These are phyloP conservation scores for Micromussa lordhowensis DNA, from an alignment of 92 coral and sea anemone species.

Conservation along the genomic window DNA sequence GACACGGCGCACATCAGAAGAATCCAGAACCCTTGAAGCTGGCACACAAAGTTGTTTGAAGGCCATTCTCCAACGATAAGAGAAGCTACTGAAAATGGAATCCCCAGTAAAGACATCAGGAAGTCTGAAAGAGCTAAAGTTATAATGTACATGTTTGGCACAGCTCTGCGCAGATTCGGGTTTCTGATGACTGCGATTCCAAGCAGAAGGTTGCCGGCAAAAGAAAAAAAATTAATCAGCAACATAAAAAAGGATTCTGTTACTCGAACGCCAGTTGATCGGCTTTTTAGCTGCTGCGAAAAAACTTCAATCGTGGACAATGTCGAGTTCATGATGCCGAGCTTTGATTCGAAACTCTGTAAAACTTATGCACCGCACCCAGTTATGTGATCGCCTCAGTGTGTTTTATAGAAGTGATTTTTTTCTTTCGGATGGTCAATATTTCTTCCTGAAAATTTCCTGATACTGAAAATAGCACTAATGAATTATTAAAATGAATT, in stretches of 20 bases:
- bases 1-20: constrained; percentile 79
- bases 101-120: constrained; percentile 71
- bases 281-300: constrained; percentile 25
- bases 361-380: neutral
- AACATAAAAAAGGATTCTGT: constrained; percentile 67
- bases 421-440: neutral
- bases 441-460: neutral
- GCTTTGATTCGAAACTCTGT: neutral
- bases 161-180: constrained; percentile 69
- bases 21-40: constrained; percentile 79
- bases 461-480: neutral
- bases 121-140: constrained; percentile 78
- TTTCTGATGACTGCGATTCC: constrained; percentile 67
- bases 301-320: constrained; percentile 23
- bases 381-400: neutral
- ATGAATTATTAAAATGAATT: neutral
- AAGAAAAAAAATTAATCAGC: constrained; percentile 60
- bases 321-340: constrained; percentile 10
- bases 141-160: constrained; percentile 81
- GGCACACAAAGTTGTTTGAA: constrained; percentile 57
- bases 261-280: constrained; percentile 26
- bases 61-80: constrained; percentile 70
- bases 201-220: constrained; percentile 76
- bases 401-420: neutral
- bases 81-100: constrained; percentile 65